phyloP scores from a whole-genome alignment of 2,888 invertebrate genomes.

The Thereva nobilitata region DNA sequence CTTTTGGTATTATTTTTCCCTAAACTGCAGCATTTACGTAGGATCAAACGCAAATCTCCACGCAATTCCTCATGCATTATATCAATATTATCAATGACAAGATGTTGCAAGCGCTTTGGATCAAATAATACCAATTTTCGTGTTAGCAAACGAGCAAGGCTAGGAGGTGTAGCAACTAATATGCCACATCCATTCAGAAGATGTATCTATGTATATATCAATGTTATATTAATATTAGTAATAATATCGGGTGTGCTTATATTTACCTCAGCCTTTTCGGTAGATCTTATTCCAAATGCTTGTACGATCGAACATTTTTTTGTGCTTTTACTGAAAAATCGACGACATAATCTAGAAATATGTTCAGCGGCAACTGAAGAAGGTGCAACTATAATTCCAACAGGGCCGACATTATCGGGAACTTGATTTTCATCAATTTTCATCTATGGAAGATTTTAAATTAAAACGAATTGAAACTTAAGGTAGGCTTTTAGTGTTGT shows the following conservation, averaged over 20 bases:
- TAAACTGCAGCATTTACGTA: slow-evolving; percentile 57
- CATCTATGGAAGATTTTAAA: slow-evolving; percentile 41
- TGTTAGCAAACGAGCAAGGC: slow-evolving; percentile 60
- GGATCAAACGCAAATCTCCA: slow-evolving; percentile 58
- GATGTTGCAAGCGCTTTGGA: slow-evolving; percentile 65
- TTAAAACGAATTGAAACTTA: slow-evolving; percentile 1
- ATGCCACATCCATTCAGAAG: slow-evolving; percentile 72
- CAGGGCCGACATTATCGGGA: slow-evolving; percentile 63
- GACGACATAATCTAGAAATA: slow-evolving; percentile 57
- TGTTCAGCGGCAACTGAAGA: slow-evolving; percentile 63
- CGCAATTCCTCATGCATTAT: slow-evolving; percentile 63
- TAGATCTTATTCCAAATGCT: slow-evolving; percentile 52
- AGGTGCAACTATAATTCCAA: slow-evolving; percentile 69
- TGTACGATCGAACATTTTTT: slow-evolving; percentile 58
- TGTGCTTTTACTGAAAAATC: slow-evolving; percentile 55
- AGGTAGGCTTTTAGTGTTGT: neutral
- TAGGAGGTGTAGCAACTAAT: slow-evolving; percentile 70
- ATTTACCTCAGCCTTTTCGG: slow-evolving; percentile 47
- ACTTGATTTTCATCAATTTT: slow-evolving; percentile 53
- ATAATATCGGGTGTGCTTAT: slow-evolving; percentile 31
- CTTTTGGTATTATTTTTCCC: slow-evolving; percentile 52
- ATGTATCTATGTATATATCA: slow-evolving; percentile 40
- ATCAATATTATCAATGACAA: slow-evolving; percentile 75
- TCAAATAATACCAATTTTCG: slow-evolving; percentile 61
- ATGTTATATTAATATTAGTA: neutral